phyloP scores from a whole-genome alignment of 2,113 vertebrate genomes.

The Hemiscyllium ocellatum region DNA sequence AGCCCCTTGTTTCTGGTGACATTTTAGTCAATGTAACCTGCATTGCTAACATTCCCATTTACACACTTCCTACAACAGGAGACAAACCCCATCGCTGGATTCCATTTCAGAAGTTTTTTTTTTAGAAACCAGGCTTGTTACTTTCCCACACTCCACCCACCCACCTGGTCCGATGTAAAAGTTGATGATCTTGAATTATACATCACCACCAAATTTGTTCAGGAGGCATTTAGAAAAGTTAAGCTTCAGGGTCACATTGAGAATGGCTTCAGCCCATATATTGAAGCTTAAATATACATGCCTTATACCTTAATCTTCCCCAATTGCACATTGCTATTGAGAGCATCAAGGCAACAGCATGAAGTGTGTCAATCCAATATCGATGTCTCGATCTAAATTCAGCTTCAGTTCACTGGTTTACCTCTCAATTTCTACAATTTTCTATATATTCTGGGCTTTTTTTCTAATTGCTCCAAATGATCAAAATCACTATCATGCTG shows the following conservation, averaged over 20 bases:
- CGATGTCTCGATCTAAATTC: neutral
- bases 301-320: neutral
- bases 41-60: neutral
- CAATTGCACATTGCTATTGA: neutral
- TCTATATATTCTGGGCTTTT: neutral
- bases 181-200: neutral
- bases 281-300: neutral
- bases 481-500: neutral
- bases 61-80: neutral
- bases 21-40: neutral
- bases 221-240: neutral
- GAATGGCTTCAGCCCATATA: neutral
- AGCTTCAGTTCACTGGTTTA: neutral
- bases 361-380: neutral
- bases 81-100: neutral
- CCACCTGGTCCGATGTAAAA: neutral
- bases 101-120: neutral
- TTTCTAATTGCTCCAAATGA: neutral
- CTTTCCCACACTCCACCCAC: neutral
- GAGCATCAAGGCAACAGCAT: neutral
- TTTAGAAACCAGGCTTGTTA: neutral
- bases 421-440: neutral
- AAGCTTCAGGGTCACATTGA: neutral
- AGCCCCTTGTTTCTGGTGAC: neutral
- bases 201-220: neutral